Percentiles rank a stretch among this genome's conserved stretches.
These are phyloP conservation scores for Baronia brevicornis DNA, from an alignment of 2,888 invertebrate genomes.

Conservation along the genomic window DNA sequence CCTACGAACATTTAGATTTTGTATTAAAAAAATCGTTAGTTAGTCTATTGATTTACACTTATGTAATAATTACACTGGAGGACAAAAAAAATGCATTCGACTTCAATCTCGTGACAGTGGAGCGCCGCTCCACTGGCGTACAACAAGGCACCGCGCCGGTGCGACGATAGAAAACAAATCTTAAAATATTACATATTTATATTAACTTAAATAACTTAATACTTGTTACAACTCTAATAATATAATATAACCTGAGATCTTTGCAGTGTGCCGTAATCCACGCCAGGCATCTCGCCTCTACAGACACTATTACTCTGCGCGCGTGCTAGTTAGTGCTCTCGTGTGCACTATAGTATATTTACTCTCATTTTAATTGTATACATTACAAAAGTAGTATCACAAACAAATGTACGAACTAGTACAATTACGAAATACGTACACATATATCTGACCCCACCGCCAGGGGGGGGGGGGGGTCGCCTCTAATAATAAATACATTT, in stretches of 20 bases:
- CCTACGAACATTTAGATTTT: constrained; percentile 74
- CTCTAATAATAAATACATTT: constrained; percentile 71
- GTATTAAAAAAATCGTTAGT: constrained; percentile 65
- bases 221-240: constrained; percentile 72
- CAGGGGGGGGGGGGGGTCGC: constrained; percentile 49
- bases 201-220: constrained; percentile 76
- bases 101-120: too few relatives aligned
- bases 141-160: constrained; percentile 37
- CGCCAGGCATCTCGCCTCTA: constrained; percentile 42
- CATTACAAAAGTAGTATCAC: constrained; percentile 77
- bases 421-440: constrained; percentile 70
- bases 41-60: constrained; percentile 68
- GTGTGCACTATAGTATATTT: constrained; percentile 59
- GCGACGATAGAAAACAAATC: constrained; percentile 63
- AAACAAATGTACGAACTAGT: constrained; percentile 76
- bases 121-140: constrained; percentile 62
- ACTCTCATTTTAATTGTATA: constrained; percentile 67
- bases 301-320: constrained; percentile 52
- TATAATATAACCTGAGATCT: constrained; percentile 74
- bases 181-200: constrained; percentile 71
- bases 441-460: constrained; percentile 52
- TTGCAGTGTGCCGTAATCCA: constrained; percentile 47
- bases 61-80: constrained; percentile 68
- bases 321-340: too few relatives aligned
- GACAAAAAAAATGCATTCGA: constrained; percentile 63